phyloP scores from a whole-genome alignment of 2,888 invertebrate genomes.

The Osmoderma eremita region DNA sequence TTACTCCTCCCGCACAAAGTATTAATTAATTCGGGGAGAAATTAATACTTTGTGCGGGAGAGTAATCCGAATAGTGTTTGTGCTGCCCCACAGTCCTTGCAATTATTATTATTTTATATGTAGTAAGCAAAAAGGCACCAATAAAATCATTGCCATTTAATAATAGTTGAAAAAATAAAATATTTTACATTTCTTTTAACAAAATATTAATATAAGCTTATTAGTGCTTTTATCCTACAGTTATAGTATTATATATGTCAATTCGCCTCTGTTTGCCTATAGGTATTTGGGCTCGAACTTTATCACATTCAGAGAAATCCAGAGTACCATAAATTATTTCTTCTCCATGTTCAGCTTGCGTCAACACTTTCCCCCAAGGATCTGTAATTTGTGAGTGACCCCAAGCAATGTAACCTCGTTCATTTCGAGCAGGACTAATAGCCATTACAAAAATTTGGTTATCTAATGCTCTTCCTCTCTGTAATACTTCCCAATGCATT shows the following conservation, averaged over 20 bases:
- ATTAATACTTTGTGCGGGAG: no score
- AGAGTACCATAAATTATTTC: slow-evolving; percentile 79
- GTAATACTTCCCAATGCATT: slow-evolving; percentile 89
- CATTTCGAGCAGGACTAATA: slow-evolving; percentile 84
- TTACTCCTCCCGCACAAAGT: no score
- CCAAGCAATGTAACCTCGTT: slow-evolving; percentile 84
- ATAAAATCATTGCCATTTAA: no score
- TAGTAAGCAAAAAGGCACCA: no score
- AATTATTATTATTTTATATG: no score
- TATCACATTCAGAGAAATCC: slow-evolving; percentile 77
- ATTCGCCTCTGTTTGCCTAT: slow-evolving; percentile 71
- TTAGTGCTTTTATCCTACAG: slow-evolving; percentile 33
- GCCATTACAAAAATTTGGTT: slow-evolving; percentile 89
- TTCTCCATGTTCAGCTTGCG: slow-evolving; percentile 75
- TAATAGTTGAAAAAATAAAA: no score
- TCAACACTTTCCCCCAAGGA: slow-evolving; percentile 84
- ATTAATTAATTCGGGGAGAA: no score
- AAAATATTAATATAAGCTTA: not conserved
- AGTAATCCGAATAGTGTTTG: no score
- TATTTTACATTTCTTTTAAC: not conserved
- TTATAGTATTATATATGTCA: slow-evolving; percentile 75
- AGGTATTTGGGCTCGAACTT: slow-evolving; percentile 87
- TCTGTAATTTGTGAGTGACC: slow-evolving; percentile 86
- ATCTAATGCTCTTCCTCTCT: slow-evolving; percentile 84
- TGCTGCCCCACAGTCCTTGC: no score